Evolutionary conservation across 1,140 invertebrate species (phyloP).

Genomic region (Cyphomyrmex costatus): DNA sequence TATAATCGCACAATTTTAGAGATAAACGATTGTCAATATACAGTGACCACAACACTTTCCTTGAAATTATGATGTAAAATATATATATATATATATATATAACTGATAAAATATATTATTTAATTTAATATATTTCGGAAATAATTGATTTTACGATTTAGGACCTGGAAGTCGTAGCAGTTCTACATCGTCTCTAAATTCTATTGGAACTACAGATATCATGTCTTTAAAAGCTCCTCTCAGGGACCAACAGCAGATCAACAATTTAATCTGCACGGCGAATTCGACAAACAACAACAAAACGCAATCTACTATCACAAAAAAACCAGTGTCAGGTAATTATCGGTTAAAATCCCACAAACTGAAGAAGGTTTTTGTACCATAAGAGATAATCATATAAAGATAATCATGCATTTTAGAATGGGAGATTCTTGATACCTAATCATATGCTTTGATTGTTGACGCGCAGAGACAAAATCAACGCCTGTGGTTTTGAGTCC

Average conservation of each 20-base stretch:
- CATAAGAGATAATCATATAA: not conserved
- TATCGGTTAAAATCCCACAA: conserved; percentile 16
- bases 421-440: not conserved
- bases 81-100: too few relatives aligned
- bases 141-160: conserved; percentile 58
- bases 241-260: conserved; percentile 84
- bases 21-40: not conserved
- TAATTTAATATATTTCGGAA: conserved; percentile 20
- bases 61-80: conserved; percentile 1
- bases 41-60: not conserved
- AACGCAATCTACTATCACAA: conserved; percentile 79
- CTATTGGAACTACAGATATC: conserved; percentile 85
- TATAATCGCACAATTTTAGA: conserved; percentile 64
- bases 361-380: not conserved
- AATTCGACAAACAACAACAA: conserved; percentile 84
- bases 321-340: conserved; percentile 82
- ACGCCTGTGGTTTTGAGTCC: conserved; percentile 79
- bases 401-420: not conserved
- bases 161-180: conserved; percentile 87
- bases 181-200: conserved; percentile 88
- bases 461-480: conserved; percentile 78
- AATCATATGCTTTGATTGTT: conserved; percentile 16
- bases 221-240: conserved; percentile 83
- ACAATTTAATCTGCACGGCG: conserved; percentile 82
- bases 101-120: conserved; percentile 26